These are phyloP conservation scores for Choristoneura rosaceana DNA, from an alignment of 2,888 invertebrate species.

Conservation along the genomic window DNA sequence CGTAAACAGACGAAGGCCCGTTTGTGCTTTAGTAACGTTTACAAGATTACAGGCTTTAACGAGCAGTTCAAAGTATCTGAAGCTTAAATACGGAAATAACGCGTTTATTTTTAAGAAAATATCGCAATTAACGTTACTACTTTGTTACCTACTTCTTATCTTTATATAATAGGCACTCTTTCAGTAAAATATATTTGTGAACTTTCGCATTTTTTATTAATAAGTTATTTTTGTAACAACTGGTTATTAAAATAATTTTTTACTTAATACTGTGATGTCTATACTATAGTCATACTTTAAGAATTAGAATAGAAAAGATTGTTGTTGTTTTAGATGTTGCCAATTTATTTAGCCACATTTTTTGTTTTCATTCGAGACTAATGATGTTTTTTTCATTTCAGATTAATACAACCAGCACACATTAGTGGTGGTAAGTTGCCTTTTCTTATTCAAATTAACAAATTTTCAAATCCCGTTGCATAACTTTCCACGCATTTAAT, in stretches of 20 bases:
- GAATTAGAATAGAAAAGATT: too few species aligned
- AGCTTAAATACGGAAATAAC: constrained; percentile 19
- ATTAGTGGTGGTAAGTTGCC: constrained; percentile 27
- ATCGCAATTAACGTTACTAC: constrained; percentile 12
- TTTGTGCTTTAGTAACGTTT: constrained; percentile 18
- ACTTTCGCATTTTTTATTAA: too few species aligned
- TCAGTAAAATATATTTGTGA: too few species aligned
- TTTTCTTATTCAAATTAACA: neutral
- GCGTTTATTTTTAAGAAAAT: constrained; percentile 22
- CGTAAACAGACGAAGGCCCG: constrained; percentile 31
- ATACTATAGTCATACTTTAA: too few species aligned
- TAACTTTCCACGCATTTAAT: neutral
- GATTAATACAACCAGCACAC: constrained; percentile 15
- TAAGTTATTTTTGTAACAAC: too few species aligned
- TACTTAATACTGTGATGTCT: too few species aligned
- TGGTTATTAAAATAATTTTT: too few species aligned
- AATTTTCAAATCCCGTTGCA: neutral
- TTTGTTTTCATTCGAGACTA: neutral
- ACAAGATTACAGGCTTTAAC: constrained; percentile 33
- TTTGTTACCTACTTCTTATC: neutral
- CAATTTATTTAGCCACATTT: too few species aligned
- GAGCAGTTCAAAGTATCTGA: constrained; percentile 31
- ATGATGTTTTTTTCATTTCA: constrained; percentile 29
- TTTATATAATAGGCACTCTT: neutral
- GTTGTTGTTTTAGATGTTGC: too few species aligned